A percentile compares a stretch with the other conserved stretches of the same genome.
These are phyloP conservation scores for Tenthredo scrophulariae DNA, from an alignment of 2,888 invertebrate species.

Conservation along the genomic window DNA sequence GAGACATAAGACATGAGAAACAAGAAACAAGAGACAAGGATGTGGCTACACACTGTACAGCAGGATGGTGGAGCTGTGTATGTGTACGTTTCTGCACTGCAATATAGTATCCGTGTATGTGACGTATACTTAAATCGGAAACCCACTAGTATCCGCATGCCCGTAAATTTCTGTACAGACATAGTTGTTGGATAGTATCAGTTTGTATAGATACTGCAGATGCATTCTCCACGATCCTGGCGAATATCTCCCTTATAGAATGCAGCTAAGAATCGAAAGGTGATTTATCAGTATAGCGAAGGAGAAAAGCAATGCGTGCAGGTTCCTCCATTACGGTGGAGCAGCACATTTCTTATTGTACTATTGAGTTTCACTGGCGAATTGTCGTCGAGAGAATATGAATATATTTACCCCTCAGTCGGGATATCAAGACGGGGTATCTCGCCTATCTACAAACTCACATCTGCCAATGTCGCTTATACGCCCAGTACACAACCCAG, in stretches of 20 bases:
- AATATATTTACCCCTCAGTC: not conserved
- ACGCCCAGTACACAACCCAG: not conserved
- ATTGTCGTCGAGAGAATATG: not conserved
- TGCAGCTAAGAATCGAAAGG: not conserved
- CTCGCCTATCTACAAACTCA: not conserved
- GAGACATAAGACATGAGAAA: not conserved
- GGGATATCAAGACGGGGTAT: not conserved
- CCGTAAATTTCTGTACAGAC: constrained; percentile 8
- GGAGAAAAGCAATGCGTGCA: not conserved
- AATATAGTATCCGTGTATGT: not conserved
- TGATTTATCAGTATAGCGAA: not conserved
- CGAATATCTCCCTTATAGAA: not conserved
- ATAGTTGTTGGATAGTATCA: not conserved
- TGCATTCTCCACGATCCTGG: not conserved
- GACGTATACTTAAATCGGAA: constrained; percentile 3
- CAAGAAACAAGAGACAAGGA: not conserved
- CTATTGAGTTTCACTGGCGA: not conserved
- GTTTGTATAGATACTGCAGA: not conserved
- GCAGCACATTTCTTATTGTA: not conserved
- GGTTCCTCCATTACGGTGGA: not conserved
- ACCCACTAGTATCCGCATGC: not conserved
- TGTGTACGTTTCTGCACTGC: not conserved
- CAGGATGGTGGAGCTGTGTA: not conserved
- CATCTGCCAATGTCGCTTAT: not conserved
- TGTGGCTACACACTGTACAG: not conserved